Conservation (phyloP, 2,113 vertebrate genomes). For the Circaetus cinerascens region DNA sequence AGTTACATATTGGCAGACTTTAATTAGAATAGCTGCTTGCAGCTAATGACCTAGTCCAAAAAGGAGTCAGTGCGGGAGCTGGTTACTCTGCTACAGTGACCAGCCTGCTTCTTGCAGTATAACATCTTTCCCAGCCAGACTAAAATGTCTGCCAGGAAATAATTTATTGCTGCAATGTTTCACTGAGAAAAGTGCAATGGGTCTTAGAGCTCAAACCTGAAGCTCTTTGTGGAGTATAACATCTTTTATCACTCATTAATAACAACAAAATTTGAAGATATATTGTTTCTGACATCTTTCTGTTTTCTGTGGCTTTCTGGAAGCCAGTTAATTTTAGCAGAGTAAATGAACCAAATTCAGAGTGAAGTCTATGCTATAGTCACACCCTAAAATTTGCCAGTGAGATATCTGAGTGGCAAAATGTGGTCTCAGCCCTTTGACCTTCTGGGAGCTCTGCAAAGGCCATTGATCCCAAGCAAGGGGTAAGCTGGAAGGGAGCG, state of each 20-base stretch:
- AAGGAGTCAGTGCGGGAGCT: accelerated
- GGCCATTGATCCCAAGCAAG: not conserved
- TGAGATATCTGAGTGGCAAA: accelerated
- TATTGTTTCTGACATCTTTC: not conserved
- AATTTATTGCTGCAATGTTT: not conserved
- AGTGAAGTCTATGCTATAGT: not conserved
- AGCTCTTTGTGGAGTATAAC: not conserved
- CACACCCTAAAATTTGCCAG: not conserved
- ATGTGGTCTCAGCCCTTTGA: accelerated
- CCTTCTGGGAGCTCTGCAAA: not conserved
- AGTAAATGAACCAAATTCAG: not conserved
- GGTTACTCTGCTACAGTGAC: not conserved
- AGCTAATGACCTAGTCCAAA: not conserved
- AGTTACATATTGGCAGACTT: not conserved
- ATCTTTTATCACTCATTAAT: not conserved
- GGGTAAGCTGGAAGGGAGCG: not conserved
- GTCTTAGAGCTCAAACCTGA: not conserved
- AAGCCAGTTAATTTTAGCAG: not conserved
- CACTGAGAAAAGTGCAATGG: not conserved
- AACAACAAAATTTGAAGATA: not conserved
- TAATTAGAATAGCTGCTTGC: not conserved
- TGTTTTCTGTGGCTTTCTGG: not conserved
- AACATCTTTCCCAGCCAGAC: not conserved
- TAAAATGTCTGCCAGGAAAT: not conserved
- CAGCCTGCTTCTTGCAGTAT: not conserved